Conservation (phyloP, 1,140 invertebrate species). For the Xylocopa sonorina region DNA sequence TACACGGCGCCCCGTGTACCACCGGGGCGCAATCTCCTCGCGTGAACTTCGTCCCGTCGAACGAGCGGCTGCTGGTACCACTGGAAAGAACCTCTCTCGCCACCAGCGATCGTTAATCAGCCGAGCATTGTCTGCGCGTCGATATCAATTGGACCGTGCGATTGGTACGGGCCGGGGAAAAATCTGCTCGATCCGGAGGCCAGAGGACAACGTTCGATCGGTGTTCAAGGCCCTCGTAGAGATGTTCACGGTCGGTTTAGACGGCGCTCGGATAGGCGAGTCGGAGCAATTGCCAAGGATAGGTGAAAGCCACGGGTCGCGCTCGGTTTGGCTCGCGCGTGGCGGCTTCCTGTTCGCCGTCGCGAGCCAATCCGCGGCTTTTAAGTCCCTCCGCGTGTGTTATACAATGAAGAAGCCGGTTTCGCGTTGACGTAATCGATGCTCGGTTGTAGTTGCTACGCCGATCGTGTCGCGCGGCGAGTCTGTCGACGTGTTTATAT, state of each 20-base stretch:
- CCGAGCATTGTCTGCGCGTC: conserved; percentile 12
- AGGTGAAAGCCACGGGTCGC: conserved; percentile 41
- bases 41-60: neutral
- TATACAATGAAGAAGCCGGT: conserved; percentile 44
- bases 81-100: neutral
- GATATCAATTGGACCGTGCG: conserved; percentile 16
- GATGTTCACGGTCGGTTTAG: conserved; percentile 48
- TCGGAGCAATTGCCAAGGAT: conserved; percentile 41
- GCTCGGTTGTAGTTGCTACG: conserved; percentile 28
- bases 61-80: neutral
- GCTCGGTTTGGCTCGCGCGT: neutral
- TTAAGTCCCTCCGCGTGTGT: conserved; percentile 34
- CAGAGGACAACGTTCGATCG: conserved; percentile 19
- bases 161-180: neutral
- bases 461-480: conserved; percentile 29
- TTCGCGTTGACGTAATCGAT: conserved; percentile 57
- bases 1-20: no score
- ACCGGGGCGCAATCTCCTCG: neutral
- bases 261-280: neutral
- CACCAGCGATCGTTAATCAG: neutral
- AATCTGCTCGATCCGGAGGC: conserved; percentile 21
- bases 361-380: neutral
- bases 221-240: conserved; percentile 37
- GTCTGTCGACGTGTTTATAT: neutral
- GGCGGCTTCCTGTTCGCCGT: conserved; percentile 25